Percentiles rank a stretch among this genome's conserved stretches.
These are phyloP conservation scores for Andrena bicolor DNA, from an alignment of 2,888 invertebrate genomes.

Conservation along the genomic window DNA sequence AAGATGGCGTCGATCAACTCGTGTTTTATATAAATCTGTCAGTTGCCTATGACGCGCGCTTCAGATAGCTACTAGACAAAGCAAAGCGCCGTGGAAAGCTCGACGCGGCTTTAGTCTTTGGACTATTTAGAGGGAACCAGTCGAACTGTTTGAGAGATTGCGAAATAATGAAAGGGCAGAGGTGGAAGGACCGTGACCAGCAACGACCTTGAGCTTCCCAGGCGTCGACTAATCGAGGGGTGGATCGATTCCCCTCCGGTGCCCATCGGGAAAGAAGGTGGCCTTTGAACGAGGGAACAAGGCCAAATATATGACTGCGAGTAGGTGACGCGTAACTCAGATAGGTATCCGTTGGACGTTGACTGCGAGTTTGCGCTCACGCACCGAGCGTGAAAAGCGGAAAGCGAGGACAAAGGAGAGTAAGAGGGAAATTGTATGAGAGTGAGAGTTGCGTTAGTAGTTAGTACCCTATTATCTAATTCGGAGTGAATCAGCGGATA, in stretches of 20 bases:
- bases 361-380: neutral
- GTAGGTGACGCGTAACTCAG: neutral
- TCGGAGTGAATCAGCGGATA: slow-evolving; percentile 27
- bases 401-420: neutral
- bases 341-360: neutral
- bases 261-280: neutral
- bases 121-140: too few species aligned
- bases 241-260: slow-evolving; percentile 7
- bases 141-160: neutral
- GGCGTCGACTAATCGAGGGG: slow-evolving; percentile 7
- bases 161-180: neutral
- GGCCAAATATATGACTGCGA: neutral
- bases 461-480: slow-evolving; percentile 12
- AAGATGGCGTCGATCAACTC: too few species aligned
- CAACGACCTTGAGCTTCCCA: slow-evolving; percentile 13
- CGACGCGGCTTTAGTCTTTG: too few species aligned
- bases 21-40: too few species aligned
- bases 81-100: too few species aligned
- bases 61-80: too few species aligned
- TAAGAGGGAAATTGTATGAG: neutral
- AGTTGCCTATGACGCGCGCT: too few species aligned
- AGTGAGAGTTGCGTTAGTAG: too few species aligned
- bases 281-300: neutral
- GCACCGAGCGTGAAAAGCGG: slow-evolving; percentile 9
- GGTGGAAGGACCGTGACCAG: neutral